Base-by-base conservation (phyloP, 92 coral and sea anemone genomes). In the Nematostella vectensis region DNA sequence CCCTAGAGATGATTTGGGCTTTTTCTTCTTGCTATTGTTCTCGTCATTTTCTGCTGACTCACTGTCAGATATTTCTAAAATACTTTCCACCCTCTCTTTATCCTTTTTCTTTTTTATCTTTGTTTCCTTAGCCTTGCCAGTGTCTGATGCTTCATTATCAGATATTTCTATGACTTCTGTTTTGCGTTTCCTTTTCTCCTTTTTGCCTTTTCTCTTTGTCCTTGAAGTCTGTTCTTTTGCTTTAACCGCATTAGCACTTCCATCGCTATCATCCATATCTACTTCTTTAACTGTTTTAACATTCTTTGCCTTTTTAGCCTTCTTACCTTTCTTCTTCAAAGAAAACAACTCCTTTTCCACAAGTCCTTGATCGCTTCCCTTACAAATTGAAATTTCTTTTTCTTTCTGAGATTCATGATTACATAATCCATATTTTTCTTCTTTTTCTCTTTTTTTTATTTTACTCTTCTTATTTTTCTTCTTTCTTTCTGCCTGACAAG, bases 141-240 rank as follows among this genome's bases (percentile, higher is more conserved):
- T 15, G 15, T 6, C 40, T 6, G 6, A 33, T 33, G 15, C 6
- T 33, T 33, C 40, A 6, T 33, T 15, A 33, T 6, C 40, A 33
- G 6, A 33, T 33, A 33, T 6, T 33, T 33, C 40, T 33, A 33
- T 15, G 6, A 6, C 15, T 33, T 33, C 15, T 15, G 6, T 33
- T 15, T 33, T 33, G 8, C 6, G 15, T 33, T 58, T 24, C 19
- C 23, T 10, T 11, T 27, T 39, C 33, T 12, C 31, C 13, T 15
- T 30, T 39, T 39, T 27, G n/a, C 17, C 24, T 64, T 37, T 42
- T 21, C 63, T 38, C 43, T 43, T 74, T 47, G 59, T 37, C 31
- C 22, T 33, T 61, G 1, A 4, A 2, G 22, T 55, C 63, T 36
- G 45, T 58, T 11, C 44, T 37, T 16, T 52, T 30, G 36, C 25